These are phyloP conservation scores for Anastrepha obliqua DNA, from an alignment of 1,140 invertebrate species.

Conservation along the genomic window DNA sequence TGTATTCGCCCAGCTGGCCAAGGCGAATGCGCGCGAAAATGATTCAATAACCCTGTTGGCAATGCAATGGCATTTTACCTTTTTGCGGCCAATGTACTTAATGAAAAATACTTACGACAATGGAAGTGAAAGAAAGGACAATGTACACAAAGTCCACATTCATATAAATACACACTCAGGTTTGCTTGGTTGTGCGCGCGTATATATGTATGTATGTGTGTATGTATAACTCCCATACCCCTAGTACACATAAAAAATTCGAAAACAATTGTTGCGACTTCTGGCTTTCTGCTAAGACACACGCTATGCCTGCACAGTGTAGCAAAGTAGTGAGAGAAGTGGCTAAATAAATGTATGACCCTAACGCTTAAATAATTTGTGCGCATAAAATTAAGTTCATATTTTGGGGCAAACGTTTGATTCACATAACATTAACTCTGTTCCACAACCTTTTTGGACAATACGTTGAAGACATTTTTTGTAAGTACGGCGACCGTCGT, in stretches of 20 bases:
- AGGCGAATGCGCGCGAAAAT: constrained; percentile 48
- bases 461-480: too few species aligned
- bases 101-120: constrained; percentile 38
- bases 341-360: neutral
- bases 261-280: constrained; percentile 29
- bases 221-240: neutral
- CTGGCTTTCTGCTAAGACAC: neutral
- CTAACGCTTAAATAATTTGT: too few species aligned
- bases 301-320: neutral
- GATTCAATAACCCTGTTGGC: constrained; percentile 38
- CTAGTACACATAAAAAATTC: neutral
- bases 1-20: constrained; percentile 24
- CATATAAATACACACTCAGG: neutral
- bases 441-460: too few species aligned
- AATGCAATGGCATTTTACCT: constrained; percentile 46
- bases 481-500: too few species aligned
- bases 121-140: constrained; percentile 19
- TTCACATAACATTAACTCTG: too few species aligned
- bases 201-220: neutral
- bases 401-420: too few species aligned
- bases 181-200: neutral
- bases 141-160: constrained; percentile 29
- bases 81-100: constrained; percentile 49
- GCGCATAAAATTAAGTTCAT: too few species aligned
- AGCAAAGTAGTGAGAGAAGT: neutral